Conservation (phyloP, 2,888 invertebrate species). For the Acleris literana region DNA sequence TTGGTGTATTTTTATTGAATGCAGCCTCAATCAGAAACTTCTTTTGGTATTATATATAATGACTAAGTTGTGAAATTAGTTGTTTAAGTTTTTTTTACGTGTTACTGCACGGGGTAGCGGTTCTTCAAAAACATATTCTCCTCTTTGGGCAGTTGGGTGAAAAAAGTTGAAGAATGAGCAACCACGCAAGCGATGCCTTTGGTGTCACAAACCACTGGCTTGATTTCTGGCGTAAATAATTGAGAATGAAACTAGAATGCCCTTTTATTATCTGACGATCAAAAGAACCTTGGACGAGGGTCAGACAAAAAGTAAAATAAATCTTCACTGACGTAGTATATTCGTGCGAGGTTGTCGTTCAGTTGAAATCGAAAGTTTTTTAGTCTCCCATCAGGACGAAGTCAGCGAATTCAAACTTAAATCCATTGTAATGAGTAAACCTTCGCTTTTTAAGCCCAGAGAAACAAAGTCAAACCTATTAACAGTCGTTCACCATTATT, state of each 20-base stretch:
- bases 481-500: slow-evolving; percentile 38
- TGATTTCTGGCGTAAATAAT: too few species aligned
- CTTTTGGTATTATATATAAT: neutral
- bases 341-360: neutral
- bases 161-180: too few species aligned
- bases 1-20: slow-evolving; percentile 9
- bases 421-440: slow-evolving; percentile 36
- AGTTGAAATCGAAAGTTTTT: slow-evolving; percentile 6
- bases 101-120: too few species aligned
- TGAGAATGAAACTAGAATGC: too few species aligned
- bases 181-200: too few species aligned
- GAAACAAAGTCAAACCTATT: slow-evolving; percentile 36
- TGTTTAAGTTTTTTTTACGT: too few species aligned
- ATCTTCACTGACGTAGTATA: neutral
- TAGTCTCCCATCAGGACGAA: slow-evolving; percentile 23
- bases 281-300: too few species aligned
- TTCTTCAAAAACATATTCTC: too few species aligned
- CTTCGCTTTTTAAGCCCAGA: slow-evolving; percentile 28
- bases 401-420: slow-evolving; percentile 35
- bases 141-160: neutral
- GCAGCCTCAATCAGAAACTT: neutral
- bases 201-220: too few species aligned
- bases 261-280: too few species aligned
- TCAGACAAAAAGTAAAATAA: neutral
- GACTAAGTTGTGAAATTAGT: too few species aligned